phyloP scores from a whole-genome alignment of 2,888 invertebrate species.

The Rotaria magnacalcarata region DNA sequence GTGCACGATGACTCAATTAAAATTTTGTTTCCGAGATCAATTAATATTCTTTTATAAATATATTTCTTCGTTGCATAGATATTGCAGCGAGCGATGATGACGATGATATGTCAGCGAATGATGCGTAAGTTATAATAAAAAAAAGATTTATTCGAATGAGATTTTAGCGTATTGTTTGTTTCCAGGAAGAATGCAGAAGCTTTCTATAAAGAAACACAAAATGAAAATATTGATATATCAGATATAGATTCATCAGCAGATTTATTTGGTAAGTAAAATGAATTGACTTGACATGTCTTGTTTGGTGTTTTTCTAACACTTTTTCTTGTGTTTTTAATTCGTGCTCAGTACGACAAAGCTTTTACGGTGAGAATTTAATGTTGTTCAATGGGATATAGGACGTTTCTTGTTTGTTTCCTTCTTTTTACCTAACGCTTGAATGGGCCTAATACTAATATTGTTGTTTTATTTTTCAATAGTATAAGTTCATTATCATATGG shows the following conservation, averaged over 20 bases:
- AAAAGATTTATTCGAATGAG: background rate
- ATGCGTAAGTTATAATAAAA: background rate
- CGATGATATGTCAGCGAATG: background rate
- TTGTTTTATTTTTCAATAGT: background rate
- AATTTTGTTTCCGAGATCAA: background rate
- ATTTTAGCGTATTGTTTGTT: background rate
- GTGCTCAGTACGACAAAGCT: constrained; percentile 26
- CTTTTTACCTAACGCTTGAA: background rate
- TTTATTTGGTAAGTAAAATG: constrained; percentile 1
- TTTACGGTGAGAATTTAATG: constrained; percentile 21
- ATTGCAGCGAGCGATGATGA: constrained; percentile 6
- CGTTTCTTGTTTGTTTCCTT: background rate
- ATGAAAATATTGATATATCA: constrained; percentile 34
- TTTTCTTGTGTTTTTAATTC: background rate
- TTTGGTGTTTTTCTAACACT: background rate
- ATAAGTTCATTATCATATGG: background rate
- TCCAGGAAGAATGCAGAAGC: background rate
- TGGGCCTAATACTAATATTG: background rate
- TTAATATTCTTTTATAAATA: background rate
- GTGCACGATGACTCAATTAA: background rate
- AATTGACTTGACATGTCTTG: background rate
- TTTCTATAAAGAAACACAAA: constrained; percentile 26
- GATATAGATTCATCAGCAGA: background rate
- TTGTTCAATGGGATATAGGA: background rate
- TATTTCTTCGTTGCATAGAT: background rate